Percentiles rank a stretch among this genome's conserved stretches.
Conservation (phyloP, 2,888 invertebrate genomes). For the Phortica magna region DNA sequence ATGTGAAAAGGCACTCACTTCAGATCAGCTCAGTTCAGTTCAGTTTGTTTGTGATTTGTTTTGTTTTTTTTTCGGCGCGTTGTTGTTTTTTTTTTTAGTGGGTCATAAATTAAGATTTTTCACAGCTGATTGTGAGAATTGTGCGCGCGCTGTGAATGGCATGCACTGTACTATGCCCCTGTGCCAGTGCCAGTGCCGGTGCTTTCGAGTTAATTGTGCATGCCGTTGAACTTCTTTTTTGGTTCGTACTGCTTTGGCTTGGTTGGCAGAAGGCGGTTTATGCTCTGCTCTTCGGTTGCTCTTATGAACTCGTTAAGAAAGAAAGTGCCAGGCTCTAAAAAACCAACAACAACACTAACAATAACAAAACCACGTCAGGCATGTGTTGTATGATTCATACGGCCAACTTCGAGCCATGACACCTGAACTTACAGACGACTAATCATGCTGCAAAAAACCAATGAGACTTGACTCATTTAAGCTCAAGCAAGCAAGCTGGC, state of each 20-base stretch:
- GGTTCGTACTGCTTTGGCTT: slow-evolving; percentile 44
- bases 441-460: background rate
- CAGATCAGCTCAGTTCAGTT: slow-evolving; percentile 37
- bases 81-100: slow-evolving; percentile 58
- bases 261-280: background rate
- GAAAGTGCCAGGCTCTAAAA: slow-evolving; percentile 53
- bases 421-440: slow-evolving; percentile 36
- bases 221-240: slow-evolving; percentile 12
- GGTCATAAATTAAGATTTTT: slow-evolving; percentile 72
- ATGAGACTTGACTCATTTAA: slow-evolving; percentile 19
- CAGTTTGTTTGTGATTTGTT: slow-evolving; percentile 39
- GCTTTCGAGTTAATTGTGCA: background rate
- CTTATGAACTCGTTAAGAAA: slow-evolving; percentile 46
- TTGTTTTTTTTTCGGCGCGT: slow-evolving; percentile 26
- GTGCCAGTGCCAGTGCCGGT: too few species aligned
- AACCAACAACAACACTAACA: slow-evolving; percentile 42
- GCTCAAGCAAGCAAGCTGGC: too few species aligned
- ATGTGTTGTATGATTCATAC: slow-evolving; percentile 58
- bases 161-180: slow-evolving; percentile 52
- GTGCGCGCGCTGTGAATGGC: slow-evolving; percentile 56
- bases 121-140: slow-evolving; percentile 74
- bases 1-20: slow-evolving; percentile 14
- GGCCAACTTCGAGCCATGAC: slow-evolving; percentile 48
- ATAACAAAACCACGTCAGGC: too few species aligned
- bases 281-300: background rate